Base-by-base conservation (phyloP, 2,113 vertebrate genomes). In the Probosciger aterrimus region DNA sequence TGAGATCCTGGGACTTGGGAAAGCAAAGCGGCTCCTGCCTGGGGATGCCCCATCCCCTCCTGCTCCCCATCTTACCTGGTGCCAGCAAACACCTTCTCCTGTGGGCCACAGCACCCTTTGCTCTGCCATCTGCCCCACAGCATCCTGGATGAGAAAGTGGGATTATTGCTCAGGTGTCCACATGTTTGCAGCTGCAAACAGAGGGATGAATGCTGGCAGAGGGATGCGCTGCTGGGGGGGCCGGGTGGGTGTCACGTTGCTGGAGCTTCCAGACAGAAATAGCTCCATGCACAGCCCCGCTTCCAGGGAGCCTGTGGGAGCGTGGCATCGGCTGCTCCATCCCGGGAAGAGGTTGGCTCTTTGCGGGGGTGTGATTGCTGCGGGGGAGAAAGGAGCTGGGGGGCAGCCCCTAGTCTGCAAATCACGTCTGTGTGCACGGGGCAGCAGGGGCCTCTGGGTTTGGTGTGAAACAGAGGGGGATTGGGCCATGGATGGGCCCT, bases 1-100 rank as follows among this genome's bases (percentile, higher is more conserved):
- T 1, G 6, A 37, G 41, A 16, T 52, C 11, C 44, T 0, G 3
- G 55, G 55, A 7, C 27, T 25, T 0, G 0, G 81, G 62, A 41
- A 35, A 59, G 33, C 64, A 24, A 87, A 82, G 70, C 27, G 55
- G 77, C 53, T 8, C 17, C 8, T 12, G 35, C 37, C 6, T 0
- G 4, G 20, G 24, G 35, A 30, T 22, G 20, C 10, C 28, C n/a
- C 4, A 1, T 10, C 53, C n/a, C n/a, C 18, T 44, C 35, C 49
- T 5, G 19, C 52, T 62, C 11, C 11, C 17, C 14, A 23, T 39
- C 60, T 22, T 15, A 2, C 39, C 50, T 4, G 13, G 27, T 33
- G 27, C 30, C 60, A 20, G 17, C 17, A 15, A 25, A 24, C 37
- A 30, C 57, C 28, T 50, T 46, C 49, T 47, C 30, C 60, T 16